A percentile compares a stretch with the other conserved stretches of the same genome.
Evolutionary conservation across 2,888 invertebrate species (phyloP).

Genomic region (Drosophila acutilabella): DNA sequence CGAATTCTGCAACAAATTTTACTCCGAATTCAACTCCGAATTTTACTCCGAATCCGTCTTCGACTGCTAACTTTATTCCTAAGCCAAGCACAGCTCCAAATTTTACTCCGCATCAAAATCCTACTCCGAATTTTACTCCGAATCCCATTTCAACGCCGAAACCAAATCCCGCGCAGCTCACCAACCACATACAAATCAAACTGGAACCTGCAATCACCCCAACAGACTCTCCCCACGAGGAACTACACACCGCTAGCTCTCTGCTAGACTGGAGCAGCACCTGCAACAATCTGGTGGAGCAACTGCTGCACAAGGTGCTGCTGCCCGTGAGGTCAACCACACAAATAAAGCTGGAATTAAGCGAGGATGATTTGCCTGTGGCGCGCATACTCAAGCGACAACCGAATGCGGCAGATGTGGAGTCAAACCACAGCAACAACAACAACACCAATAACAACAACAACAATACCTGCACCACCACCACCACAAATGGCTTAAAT

Average conservation of each 20-base stretch:
- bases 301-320: slow-evolving; percentile 87
- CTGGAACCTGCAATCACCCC: slow-evolving; percentile 49
- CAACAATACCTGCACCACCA: slow-evolving; percentile 40
- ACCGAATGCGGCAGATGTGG: slow-evolving; percentile 43
- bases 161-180: slow-evolving; percentile 33
- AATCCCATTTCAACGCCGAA: slow-evolving; percentile 32
- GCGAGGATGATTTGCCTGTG: slow-evolving; percentile 70
- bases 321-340: slow-evolving; percentile 11
- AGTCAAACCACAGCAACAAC: slow-evolving; percentile 58
- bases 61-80: too few relatives aligned
- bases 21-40: too few relatives aligned
- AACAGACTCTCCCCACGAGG: neutral
- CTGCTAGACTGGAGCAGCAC: slow-evolving; percentile 88
- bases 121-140: too few relatives aligned
- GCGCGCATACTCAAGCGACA: slow-evolving; percentile 62
- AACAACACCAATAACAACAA: slow-evolving; percentile 48
- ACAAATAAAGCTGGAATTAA: slow-evolving; percentile 56
- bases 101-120: too few relatives aligned
- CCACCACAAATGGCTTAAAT: slow-evolving; percentile 42
- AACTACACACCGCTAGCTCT: slow-evolving; percentile 18
- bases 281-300: slow-evolving; percentile 92
- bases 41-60: too few relatives aligned
- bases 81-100: too few relatives aligned
- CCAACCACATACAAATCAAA: slow-evolving; percentile 67
- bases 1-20: too few relatives aligned